Evolutionary conservation across 2,888 invertebrate species (phyloP).

Genomic region (Palloptera scutellata): DNA sequence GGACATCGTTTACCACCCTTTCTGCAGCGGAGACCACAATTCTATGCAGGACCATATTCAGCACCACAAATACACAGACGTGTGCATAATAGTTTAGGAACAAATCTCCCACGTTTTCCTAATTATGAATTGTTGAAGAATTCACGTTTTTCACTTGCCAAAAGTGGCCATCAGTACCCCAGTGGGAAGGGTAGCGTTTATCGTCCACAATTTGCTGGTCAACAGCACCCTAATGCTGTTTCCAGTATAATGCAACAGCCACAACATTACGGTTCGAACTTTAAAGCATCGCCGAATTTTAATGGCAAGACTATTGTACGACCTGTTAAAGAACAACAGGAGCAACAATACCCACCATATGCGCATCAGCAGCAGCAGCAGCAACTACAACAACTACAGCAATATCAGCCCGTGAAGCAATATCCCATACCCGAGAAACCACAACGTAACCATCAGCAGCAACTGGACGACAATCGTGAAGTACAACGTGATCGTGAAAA

Average conservation of each 20-base stretch:
- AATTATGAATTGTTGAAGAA: conserved; percentile 45
- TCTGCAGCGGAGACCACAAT: too few species aligned
- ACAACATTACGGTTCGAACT: conserved; percentile 48
- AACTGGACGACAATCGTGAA: conserved; percentile 23
- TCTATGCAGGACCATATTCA: too few species aligned
- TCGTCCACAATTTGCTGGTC: conserved; percentile 35
- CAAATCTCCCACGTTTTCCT: conserved; percentile 37
- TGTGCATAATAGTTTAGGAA: conserved; percentile 43
- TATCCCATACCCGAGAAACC: conserved; percentile 29
- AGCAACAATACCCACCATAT: conserved; percentile 25
- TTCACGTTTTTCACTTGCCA: conserved; percentile 45
- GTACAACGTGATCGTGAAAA: too few species aligned
- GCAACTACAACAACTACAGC: conserved; percentile 40
- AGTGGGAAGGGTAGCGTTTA: conserved; percentile 46
- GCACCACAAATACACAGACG: conserved; percentile 48
- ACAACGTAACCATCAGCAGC: conserved; percentile 9
- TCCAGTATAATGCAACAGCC: conserved; percentile 4
- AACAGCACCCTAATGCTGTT: conserved; percentile 37
- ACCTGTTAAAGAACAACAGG: conserved; percentile 35
- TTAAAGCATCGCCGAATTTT: conserved; percentile 57
- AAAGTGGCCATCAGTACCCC: conserved; percentile 30
- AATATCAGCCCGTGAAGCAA: conserved; percentile 27
- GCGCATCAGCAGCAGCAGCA: conserved; percentile 27
- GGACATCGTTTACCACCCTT: conserved; percentile 32
- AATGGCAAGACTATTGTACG: conserved; percentile 54